Base-by-base conservation (phyloP, 37 sponge, comb jelly and placozoan species). In the Aplysina aerophoba region DNA sequence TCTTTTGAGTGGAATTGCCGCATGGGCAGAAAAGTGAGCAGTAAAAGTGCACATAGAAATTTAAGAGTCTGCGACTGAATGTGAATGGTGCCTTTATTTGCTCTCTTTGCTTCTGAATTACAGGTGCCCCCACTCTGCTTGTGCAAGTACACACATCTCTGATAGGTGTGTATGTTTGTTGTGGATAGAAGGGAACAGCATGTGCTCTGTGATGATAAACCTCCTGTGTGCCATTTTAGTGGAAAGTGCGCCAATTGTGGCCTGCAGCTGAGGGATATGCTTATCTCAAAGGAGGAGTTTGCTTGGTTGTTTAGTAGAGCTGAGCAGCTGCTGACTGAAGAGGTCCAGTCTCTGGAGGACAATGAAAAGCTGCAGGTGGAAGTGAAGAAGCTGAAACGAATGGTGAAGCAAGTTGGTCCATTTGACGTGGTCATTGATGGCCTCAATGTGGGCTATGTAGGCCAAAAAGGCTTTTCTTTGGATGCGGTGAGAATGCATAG, bases 21-120 rank as follows among this genome's bases (percentile, higher is more conserved):
- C 17, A 30, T 69, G 71, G 71, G 71, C 71, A 34, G 71, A 69
- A n/a, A 69, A 35, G 71, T 69, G 28, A 30, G 71, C 4, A 44
- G 50, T 8, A 44, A 3, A 44, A 44, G 50, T 8, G 50, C 50
- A 44, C 50, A 44, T 11, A 8, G 3, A 8, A 11, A 44, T 44
- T 8, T 44, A 44, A 44, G 50, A 11, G 50, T 44, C 50, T 44
- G 50, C n/a, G n/a, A n/a, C n/a, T n/a, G n/a, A n/a, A n/a, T n/a
- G n/a, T n/a, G n/a, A n/a, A n/a, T n/a, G n/a, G 8, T 44, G 50
- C 50, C 50, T 8, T 44, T 44, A 44, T n/a, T n/a, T n/a, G n/a
- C n/a, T n/a, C 50, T 44, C 50, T 44, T 8, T 44, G 50, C 6
- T 44, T 44, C n/a, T n/a, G n/a, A n/a, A 44, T 44, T 8, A 3